Evolutionary conservation across 1,140 invertebrate genomes (phyloP), one percentile per base, ranked within the genome.

Genomic region (Charaxes varanes): DNA sequence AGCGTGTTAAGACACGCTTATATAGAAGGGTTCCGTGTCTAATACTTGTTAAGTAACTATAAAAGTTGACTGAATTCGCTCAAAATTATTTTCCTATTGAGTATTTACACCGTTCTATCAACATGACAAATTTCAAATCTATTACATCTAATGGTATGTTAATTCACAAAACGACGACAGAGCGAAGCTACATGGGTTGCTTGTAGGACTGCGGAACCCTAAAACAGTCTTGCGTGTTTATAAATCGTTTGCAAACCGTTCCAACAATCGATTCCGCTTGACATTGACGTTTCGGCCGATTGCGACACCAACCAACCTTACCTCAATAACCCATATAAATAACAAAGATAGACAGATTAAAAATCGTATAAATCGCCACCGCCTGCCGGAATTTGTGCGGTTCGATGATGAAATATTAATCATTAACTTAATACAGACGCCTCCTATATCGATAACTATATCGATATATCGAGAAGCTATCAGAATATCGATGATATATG

Each of bases 371-470:
- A 41, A 33, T 16, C 19, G 8, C 30, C 28, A 13, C 21, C 30
- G 21, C 31, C 34, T 32, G 24, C 37, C 41, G 41, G 18, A 31
- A 27, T 41, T 42, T 40, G 41, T 24, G 36, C 33, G 28, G 41
- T 43, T 47, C 27, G 31, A 32, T 30, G 13, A 34, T 51, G 44
- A 57, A 48, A 41, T 53, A 56, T 52, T 14, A 38, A 26, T 45
- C 51, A 19, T 53, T 41, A 54, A 53, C 28, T 37, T 46, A 47
- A 36, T 50, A 43, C 40, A 33, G 23, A 36, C 16, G 33, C 23
- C 18, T 42, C 21, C 40, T 35, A n/a, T n/a, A n/a, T n/a, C n/a
- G n/a, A n/a, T n/a, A 27, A 32, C 41, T 23, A 22, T 36, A 28
- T 50, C 28, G 40, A 44, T 16, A 43, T 34, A 43, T 47, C 41